phyloP scores from a whole-genome alignment of 2,888 invertebrate genomes.

The Chalcis sispes region DNA sequence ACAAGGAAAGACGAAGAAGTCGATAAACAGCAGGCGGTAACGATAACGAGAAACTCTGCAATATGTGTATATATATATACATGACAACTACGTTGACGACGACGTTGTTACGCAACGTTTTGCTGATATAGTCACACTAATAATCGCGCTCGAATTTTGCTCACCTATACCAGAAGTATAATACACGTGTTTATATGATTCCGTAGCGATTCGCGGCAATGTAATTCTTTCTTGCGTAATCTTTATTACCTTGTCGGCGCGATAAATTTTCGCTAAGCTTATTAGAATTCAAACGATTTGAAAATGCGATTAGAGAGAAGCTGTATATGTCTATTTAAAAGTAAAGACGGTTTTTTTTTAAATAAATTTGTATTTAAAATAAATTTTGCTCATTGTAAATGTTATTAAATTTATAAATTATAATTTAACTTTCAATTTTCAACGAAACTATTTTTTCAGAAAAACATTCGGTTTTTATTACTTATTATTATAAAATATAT shows the following conservation, averaged over 20 bases:
- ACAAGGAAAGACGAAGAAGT: slow-evolving; percentile 32
- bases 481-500: not conserved
- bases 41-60: slow-evolving; percentile 28
- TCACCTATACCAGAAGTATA: slow-evolving; percentile 20
- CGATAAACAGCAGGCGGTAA: slow-evolving; percentile 23
- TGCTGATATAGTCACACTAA: slow-evolving; percentile 7
- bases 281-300: not conserved
- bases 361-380: too few relatives aligned
- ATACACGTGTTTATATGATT: not conserved
- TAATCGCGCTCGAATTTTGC: slow-evolving; percentile 44
- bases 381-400: not conserved
- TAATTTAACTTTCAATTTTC: too few relatives aligned
- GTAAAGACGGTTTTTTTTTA: too few relatives aligned
- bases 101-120: slow-evolving; percentile 35
- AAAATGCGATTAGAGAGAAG: not conserved
- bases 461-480: too few relatives aligned
- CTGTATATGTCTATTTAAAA: too few relatives aligned
- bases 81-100: too few relatives aligned
- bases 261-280: slow-evolving; percentile 28
- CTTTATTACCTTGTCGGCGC: slow-evolving; percentile 28
- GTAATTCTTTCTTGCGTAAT: slow-evolving; percentile 35
- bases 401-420: not conserved
- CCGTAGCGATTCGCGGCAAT: slow-evolving; percentile 17
- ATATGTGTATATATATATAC: not conserved
- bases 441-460: too few relatives aligned